Evolutionary conservation across 2,113 vertebrate genomes (phyloP).

Genomic region (Neomonachus schauinslandi): DNA sequence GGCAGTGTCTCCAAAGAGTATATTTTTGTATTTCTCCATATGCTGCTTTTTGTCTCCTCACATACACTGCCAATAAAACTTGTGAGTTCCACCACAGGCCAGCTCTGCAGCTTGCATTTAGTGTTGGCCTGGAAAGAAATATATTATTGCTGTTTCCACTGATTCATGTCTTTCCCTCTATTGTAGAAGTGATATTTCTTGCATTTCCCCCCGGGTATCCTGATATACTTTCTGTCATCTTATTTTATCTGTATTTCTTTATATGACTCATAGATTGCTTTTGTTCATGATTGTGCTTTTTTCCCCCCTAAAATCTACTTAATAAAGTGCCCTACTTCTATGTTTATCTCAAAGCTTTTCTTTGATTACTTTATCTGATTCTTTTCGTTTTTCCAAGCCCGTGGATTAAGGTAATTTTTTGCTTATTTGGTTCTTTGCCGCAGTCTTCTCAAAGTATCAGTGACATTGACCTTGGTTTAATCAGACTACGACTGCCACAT

Average conservation of each 20-base stretch:
- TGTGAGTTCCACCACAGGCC: slow-evolving; percentile 41
- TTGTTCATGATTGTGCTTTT: neutral
- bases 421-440: neutral
- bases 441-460: neutral
- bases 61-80: slow-evolving; percentile 56
- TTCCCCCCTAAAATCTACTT: neutral
- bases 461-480: neutral
- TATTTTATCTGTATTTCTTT: neutral
- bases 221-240: neutral
- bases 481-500: neutral
- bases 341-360: neutral
- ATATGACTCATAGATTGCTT: neutral
- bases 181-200: neutral
- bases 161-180: neutral
- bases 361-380: neutral
- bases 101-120: slow-evolving; percentile 1
- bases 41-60: slow-evolving; percentile 63
- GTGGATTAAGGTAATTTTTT: neutral
- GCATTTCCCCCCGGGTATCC: neutral
- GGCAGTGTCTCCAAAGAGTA: slow-evolving; percentile 63
- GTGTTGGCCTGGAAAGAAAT: slow-evolving; percentile 12
- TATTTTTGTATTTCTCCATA: slow-evolving; percentile 77
- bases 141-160: neutral
- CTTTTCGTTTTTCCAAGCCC: neutral
- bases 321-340: neutral